Conservation (phyloP, 2,888 invertebrate species). For the Orthonychiurus folsomi region DNA sequence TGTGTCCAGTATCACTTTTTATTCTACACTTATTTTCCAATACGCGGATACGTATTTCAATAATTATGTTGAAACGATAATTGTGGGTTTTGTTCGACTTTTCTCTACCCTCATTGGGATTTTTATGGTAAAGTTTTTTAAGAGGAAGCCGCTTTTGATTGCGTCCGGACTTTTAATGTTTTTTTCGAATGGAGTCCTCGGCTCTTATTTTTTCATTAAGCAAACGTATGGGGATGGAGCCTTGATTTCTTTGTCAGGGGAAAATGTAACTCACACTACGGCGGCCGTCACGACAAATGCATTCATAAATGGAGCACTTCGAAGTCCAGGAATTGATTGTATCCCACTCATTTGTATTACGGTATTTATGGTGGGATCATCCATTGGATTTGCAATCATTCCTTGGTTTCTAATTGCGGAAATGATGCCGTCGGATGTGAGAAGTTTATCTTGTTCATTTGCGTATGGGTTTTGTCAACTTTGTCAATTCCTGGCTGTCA, state of each 20-base stretch:
- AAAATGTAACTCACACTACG: background rate
- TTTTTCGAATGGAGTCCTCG: slow-evolving; percentile 28
- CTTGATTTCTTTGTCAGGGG: background rate
- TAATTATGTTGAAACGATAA: slow-evolving; percentile 36
- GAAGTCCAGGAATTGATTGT: slow-evolving; percentile 30
- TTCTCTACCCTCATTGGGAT: slow-evolving; percentile 34
- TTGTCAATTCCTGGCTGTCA: slow-evolving; percentile 34
- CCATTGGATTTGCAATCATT: slow-evolving; percentile 28
- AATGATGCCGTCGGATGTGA: slow-evolving; percentile 33
- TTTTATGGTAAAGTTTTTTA: slow-evolving; percentile 35
- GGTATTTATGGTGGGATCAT: slow-evolving; percentile 34
- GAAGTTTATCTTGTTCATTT: slow-evolving; percentile 32
- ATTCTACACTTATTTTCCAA: slow-evolving; percentile 36
- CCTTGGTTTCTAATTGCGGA: slow-evolving; percentile 38
- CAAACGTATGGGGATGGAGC: slow-evolving; percentile 20
- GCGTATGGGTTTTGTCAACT: slow-evolving; percentile 18
- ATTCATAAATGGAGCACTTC: slow-evolving; percentile 2
- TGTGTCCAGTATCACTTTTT: slow-evolving; percentile 26
- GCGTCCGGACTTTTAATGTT: slow-evolving; percentile 31
- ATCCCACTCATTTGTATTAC: slow-evolving; percentile 34
- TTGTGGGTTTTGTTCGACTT: slow-evolving; percentile 36
- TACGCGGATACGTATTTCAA: slow-evolving; percentile 37
- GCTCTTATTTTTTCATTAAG: slow-evolving; percentile 29
- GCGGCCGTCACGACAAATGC: background rate
- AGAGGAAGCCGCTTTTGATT: slow-evolving; percentile 29